Percentiles rank a stretch among this genome's conserved stretches.
These are phyloP conservation scores for Prolemur simus DNA, from an alignment of 2,113 vertebrate genomes.

Conservation along the genomic window DNA sequence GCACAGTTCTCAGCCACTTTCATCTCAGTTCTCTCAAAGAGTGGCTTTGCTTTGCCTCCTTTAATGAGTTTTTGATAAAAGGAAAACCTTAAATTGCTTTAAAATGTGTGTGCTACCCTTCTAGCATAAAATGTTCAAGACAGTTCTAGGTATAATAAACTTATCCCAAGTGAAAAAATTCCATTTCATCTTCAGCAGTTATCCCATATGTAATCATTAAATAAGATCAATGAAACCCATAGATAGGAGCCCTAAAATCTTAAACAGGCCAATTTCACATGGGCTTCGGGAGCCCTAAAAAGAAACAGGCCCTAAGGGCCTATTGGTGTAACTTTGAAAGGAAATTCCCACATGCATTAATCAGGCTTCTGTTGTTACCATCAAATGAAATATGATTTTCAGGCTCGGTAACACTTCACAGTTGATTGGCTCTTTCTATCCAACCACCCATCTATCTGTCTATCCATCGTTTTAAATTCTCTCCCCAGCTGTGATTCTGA, in stretches of 20 bases:
- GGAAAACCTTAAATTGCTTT: neutral
- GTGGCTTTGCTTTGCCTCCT: neutral
- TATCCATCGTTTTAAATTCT: slow-evolving; percentile 73
- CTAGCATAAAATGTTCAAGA: neutral
- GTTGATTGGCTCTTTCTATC: slow-evolving; percentile 74
- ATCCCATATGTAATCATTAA: neutral
- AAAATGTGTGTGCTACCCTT: neutral
- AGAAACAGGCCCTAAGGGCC: slow-evolving; percentile 16
- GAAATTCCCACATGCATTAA: slow-evolving; percentile 73
- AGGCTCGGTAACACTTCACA: slow-evolving; percentile 76
- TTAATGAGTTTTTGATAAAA: neutral
- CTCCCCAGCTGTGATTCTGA: slow-evolving; percentile 75
- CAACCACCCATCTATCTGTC: slow-evolving; percentile 68
- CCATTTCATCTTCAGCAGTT: neutral
- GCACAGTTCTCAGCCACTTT: neutral
- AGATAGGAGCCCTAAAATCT: slow-evolving; percentile 6
- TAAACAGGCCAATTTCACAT: slow-evolving; percentile 21
- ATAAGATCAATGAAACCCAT: neutral
- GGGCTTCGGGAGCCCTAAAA: slow-evolving; percentile 19
- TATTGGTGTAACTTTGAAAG: slow-evolving; percentile 51
- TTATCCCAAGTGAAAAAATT: neutral
- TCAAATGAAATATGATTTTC: slow-evolving; percentile 77
- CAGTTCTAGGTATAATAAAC: neutral
- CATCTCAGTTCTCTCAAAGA: neutral
- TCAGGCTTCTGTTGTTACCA: slow-evolving; percentile 61